Conservation (phyloP, 2,797 vertebrate species). For the Todus mexicanus region DNA sequence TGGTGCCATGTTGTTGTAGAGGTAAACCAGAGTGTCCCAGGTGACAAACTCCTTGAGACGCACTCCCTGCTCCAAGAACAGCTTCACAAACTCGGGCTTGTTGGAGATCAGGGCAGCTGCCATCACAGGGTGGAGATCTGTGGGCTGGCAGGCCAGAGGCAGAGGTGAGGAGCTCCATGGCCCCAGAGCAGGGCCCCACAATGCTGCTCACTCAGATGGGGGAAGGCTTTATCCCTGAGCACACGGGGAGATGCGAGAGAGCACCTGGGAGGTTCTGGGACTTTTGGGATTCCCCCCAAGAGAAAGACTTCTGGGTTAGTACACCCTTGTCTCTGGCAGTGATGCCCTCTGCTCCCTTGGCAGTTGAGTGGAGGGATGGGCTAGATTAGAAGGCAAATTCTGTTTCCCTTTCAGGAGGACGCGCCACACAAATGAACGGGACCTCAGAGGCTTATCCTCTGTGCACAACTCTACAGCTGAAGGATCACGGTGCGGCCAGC, state of each 20-base stretch:
- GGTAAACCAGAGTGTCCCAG: slow-evolving; percentile 77
- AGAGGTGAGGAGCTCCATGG: neutral
- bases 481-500: neutral
- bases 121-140: slow-evolving; percentile 89
- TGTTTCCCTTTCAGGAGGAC: neutral
- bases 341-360: neutral
- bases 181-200: neutral
- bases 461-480: neutral
- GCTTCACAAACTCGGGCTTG: slow-evolving; percentile 89
- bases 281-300: neutral
- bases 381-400: neutral
- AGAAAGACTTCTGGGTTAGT: neutral
- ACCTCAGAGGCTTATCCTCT: neutral
- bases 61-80: slow-evolving; percentile 92
- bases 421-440: neutral
- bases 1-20: slow-evolving; percentile 82
- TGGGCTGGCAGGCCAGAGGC: slow-evolving; percentile 74
- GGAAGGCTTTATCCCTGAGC: neutral
- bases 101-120: slow-evolving; percentile 86
- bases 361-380: neutral
- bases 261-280: neutral
- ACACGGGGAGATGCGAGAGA: neutral
- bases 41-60: slow-evolving; percentile 83
- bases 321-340: neutral
- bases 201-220: neutral